A percentile compares a stretch with the other conserved stretches of the same genome.
Evolutionary conservation across 2,113 vertebrate genomes (phyloP).

Genomic region (Pangasianodon hypophthalmus): DNA sequence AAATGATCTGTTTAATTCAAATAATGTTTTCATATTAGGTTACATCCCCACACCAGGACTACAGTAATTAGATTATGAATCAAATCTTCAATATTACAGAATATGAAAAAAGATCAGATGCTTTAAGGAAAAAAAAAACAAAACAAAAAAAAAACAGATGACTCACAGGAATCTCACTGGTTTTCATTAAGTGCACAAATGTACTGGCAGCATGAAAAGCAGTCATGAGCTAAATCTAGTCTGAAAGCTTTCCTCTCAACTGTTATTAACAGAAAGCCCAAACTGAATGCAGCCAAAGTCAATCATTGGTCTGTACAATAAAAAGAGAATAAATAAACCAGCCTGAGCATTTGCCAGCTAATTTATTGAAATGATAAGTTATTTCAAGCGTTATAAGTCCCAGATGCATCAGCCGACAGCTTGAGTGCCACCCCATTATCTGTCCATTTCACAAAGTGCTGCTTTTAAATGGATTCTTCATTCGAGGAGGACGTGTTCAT

Average conservation of each 20-base stretch:
- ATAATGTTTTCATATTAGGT: background rate
- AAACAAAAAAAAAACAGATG: background rate
- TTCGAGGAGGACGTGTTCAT: constrained; percentile 7
- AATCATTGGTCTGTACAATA: constrained; percentile 16
- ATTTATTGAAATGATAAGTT: constrained; percentile 43
- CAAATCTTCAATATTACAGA: background rate
- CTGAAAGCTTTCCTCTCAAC: constrained; percentile 28
- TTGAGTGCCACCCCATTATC: constrained; percentile 48
- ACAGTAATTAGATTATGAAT: background rate
- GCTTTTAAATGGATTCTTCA: constrained; percentile 49
- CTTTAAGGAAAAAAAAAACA: background rate
- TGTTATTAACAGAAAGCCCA: constrained; percentile 31
- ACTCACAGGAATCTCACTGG: background rate
- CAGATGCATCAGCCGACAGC: constrained; percentile 38
- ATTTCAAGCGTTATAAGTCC: constrained; percentile 46
- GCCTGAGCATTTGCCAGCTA: constrained; percentile 32
- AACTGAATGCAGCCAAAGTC: constrained; percentile 23
- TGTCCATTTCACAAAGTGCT: constrained; percentile 48
- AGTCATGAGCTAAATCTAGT: constrained; percentile 29
- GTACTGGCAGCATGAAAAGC: background rate
- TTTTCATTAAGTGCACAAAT: background rate
- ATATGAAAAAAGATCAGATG: background rate
- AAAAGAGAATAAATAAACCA: constrained; percentile 42
- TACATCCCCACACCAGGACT: background rate
- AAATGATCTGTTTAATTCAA: background rate